Evolutionary conservation across 2,797 vertebrate genomes (phyloP).

Genomic region (Anabacerthia variegaticeps): DNA sequence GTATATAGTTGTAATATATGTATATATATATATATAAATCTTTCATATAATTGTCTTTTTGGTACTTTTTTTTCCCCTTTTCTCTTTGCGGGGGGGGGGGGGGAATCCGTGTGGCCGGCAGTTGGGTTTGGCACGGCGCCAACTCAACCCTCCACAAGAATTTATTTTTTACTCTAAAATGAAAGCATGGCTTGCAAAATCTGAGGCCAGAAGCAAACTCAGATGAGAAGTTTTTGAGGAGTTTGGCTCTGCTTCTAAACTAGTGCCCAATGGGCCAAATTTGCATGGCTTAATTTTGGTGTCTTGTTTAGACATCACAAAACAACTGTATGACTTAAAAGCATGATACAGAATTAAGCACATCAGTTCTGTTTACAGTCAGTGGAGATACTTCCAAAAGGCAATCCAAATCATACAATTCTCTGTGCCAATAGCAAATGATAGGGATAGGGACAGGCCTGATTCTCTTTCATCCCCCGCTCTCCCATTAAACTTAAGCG

Average conservation of each 20-base stretch:
- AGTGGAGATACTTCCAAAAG: neutral
- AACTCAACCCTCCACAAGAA: too few species aligned
- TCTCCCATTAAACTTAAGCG: neutral
- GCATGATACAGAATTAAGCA: fast-evolving
- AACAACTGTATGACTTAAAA: neutral
- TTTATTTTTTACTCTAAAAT: neutral
- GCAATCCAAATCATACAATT: neutral
- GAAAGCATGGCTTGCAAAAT: neutral
- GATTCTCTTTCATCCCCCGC: neutral
- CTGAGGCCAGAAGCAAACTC: neutral
- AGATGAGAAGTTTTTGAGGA: neutral
- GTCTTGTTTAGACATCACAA: neutral
- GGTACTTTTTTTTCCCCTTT: too few species aligned
- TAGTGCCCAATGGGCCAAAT: neutral
- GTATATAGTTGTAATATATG: too few species aligned
- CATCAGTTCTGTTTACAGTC: neutral
- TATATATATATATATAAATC: too few species aligned
- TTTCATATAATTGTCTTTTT: too few species aligned
- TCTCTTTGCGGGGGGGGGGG: too few species aligned
- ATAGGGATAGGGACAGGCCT: neutral
- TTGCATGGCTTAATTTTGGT: neutral
- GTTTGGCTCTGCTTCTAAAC: neutral
- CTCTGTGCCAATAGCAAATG: neutral
- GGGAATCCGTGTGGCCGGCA: too few species aligned
- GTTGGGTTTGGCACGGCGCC: too few species aligned